A percentile compares a stretch with the other conserved stretches of the same genome.
Evolutionary conservation across 1,140 invertebrate species (phyloP).

Genomic region (Alviniconcha marisindica): DNA sequence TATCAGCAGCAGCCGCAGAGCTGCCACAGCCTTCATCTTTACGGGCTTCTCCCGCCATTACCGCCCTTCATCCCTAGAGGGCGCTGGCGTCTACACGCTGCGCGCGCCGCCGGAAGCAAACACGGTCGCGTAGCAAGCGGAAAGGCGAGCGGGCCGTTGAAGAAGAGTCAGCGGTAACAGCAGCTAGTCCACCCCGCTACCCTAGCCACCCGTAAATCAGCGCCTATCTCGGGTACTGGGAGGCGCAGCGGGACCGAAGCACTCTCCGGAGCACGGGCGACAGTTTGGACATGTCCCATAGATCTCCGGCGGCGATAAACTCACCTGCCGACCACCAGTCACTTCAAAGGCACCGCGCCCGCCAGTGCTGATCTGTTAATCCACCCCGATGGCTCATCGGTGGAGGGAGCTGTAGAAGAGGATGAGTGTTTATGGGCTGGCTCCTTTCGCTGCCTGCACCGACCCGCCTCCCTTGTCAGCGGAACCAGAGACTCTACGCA

Average conservation of each 20-base stretch:
- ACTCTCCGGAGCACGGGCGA: not conserved
- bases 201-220: constrained; percentile 1
- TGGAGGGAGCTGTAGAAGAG: not conserved
- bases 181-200: not conserved
- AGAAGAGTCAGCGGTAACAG: no score
- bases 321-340: not conserved
- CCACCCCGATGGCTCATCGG: constrained; percentile 4
- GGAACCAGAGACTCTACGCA: no score
- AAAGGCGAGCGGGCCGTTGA: not conserved
- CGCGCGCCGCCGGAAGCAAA: constrained; percentile 27
- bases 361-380: not conserved
- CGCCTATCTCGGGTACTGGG: constrained; percentile 3
- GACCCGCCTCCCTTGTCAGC: no score
- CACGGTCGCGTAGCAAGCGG: not conserved
- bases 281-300: constrained; percentile 20
- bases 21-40: not conserved
- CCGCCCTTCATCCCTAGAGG: not conserved
- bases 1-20: not conserved
- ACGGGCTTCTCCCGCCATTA: not conserved
- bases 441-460: not conserved
- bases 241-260: not conserved
- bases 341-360: not conserved
- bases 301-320: not conserved
- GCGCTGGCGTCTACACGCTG: not conserved
- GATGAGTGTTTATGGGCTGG: constrained; percentile 1